Base-by-base conservation (phyloP, 2,113 vertebrate species). In the Chiloscyllium plagiosum region DNA sequence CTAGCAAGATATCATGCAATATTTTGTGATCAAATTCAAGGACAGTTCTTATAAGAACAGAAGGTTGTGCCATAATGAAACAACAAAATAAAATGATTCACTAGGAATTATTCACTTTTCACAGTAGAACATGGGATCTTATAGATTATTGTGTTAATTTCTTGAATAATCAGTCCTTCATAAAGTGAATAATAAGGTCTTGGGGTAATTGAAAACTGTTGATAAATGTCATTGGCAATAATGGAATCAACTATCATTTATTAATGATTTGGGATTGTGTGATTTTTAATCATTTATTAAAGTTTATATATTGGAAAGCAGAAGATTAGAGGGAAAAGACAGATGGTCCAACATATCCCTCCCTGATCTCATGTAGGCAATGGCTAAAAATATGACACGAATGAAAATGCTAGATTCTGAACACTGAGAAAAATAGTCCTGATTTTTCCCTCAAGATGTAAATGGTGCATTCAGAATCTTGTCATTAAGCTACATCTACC, bases 111-210 rank as follows among this genome's bases (percentile, higher is more conserved):
- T 24, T 61, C 33, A 33, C 26, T 90, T n/a, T 29, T 90, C 26
- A 92, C 1, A 1, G 4, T n/a, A 92, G 15, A 92, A 65, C 33
- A 65, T 92, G 56, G 26, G 33, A 37, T 37, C 89, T 90, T n/a
- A 69, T 50, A 47, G 33, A 70, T 3, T 42, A 12, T 26, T 95
- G 68, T 42, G 33, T 47, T 22, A 13, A 94, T 1, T 42, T 20
- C 37, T 69, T 42, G 61, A 94, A 69, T 94, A 94, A 94, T 94
- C 22, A 69, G 92, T 94, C 13, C 61, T 94, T 94, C 92, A 94
- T 94, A 69, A 94, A 94, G 61, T 37, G 66, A 42, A 47, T 94
- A 69, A 66, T 42, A 94, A 69, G 22, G 37, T 42, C 37, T 94
- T 66, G 66, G 50, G 92, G 47, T 93, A 26, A 26, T 47, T 86